Evolutionary conservation across 2,888 invertebrate species (phyloP), one percentile per base, ranked within the genome.

Genomic region (Dastarcus helophoroides): DNA sequence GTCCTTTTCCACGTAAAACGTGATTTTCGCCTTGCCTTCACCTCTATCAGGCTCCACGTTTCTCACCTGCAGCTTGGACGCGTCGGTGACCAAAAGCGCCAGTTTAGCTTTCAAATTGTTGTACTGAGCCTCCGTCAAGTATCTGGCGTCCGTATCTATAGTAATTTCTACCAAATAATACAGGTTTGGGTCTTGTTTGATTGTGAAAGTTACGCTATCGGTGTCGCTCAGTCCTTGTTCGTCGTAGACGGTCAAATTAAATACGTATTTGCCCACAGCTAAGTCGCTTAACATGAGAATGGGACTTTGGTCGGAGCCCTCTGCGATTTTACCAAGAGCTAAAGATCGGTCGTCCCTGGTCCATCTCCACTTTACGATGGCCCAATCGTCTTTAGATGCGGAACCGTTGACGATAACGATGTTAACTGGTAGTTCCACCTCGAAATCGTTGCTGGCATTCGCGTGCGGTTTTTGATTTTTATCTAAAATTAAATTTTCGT

Each of bases 401-500:
- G 82, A 77, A 0, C 93, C 93, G 62, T 93, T 90, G 31, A 93
- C 64, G 27, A 76, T 69, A 5, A 93, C 69, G 10, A 83, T 76
- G 21, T 75, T 73, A 3, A 77, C 62, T 0, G 93, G 91, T 28
- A 88, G 63, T 24, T 75, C 69, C 1, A 90, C 64, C 9, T 78
- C 76, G 52, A 79, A 75, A 60, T 91, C 85, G 0, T 83, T 86
- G 4, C 91, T 91, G 2, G 84, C 91, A 54, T 85, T 79, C 1
- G 93, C 90, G 49, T 79, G 78, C 0, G 93, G 93, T 3, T 84
- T 74, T 35, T 82, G 79, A 64, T 94, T 94, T 59, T 81, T 79
- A 60, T 86, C 91, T 90, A 57, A 25, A 52, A 53, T 43, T 31
- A 46, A 36, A n/a, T n/a, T n/a, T n/a, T n/a, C n/a, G n/a, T n/a